Conservation (phyloP, 2,888 invertebrate species). For the Yponomeuta evonymella region DNA sequence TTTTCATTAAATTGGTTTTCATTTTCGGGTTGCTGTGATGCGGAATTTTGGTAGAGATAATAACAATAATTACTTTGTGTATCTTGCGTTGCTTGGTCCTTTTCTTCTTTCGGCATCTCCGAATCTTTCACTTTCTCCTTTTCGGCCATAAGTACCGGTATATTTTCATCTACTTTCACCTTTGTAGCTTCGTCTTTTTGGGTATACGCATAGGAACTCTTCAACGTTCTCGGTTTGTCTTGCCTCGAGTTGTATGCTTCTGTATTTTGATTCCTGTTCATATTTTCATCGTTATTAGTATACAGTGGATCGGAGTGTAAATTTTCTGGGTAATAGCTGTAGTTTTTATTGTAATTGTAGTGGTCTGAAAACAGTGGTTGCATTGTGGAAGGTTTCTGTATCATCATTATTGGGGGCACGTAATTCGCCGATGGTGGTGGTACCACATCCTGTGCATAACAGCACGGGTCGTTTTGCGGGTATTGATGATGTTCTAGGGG, state of each 20-base stretch:
- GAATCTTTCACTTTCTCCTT: not conserved
- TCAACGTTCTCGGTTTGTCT: not conserved
- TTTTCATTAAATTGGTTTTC: not conserved
- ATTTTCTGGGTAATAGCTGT: too few relatives aligned
- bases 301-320: too few relatives aligned
- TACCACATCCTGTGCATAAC: not conserved
- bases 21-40: not conserved
- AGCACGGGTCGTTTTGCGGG: not conserved
- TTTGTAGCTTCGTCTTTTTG: too few relatives aligned
- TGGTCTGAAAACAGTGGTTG: not conserved
- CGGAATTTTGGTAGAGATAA: not conserved
- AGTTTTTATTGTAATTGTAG: not conserved
- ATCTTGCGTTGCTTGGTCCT: not conserved
- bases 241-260: not conserved
- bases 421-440: not conserved
- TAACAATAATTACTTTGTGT: not conserved
- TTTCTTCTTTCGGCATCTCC: not conserved
- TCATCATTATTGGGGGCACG: not conserved
- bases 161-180: too few relatives aligned
- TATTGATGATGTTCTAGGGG: not conserved
- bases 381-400: not conserved
- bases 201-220: too few relatives aligned
- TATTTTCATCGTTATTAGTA: not conserved
- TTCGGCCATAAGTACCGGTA: too few relatives aligned
- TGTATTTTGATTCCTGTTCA: not conserved